Conservation (phyloP, 2,113 vertebrate species). For the Butorides virescens region DNA sequence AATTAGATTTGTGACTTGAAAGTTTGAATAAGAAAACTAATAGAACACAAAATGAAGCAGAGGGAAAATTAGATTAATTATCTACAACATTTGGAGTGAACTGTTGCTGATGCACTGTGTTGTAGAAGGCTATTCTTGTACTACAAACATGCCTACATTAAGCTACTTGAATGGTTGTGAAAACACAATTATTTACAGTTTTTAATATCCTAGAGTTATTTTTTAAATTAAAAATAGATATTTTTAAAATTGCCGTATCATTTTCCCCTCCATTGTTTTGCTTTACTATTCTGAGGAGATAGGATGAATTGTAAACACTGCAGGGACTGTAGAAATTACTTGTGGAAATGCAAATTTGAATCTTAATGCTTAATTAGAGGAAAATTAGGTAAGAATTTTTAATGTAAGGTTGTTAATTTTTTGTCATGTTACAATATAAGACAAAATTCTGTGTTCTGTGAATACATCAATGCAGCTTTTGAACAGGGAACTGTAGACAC, state of each 20-base stretch:
- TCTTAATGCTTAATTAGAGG: background rate
- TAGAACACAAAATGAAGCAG: constrained; percentile 78
- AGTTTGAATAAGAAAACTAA: constrained; percentile 84
- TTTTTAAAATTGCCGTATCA: background rate
- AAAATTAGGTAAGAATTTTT: background rate
- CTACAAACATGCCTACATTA: constrained; percentile 9
- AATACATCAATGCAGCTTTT: background rate
- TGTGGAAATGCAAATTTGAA: background rate
- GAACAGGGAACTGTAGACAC: background rate
- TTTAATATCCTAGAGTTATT: background rate
- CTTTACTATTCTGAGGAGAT: background rate
- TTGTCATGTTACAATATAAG: background rate
- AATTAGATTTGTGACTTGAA: constrained; percentile 84
- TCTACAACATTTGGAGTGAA: constrained; percentile 70
- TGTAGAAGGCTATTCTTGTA: constrained; percentile 52
- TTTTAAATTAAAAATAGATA: constrained; percentile 20
- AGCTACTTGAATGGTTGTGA: background rate
- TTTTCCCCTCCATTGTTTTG: background rate
- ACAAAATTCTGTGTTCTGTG: background rate
- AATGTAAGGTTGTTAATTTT: background rate
- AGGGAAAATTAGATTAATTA: constrained; percentile 79
- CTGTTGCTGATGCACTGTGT: constrained; percentile 44
- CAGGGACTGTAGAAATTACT: background rate
- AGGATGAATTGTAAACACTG: background rate
- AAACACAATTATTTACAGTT: constrained; percentile 50